Conservation (phyloP, 2,888 invertebrate species). For the Cosmopolites sordidus region DNA sequence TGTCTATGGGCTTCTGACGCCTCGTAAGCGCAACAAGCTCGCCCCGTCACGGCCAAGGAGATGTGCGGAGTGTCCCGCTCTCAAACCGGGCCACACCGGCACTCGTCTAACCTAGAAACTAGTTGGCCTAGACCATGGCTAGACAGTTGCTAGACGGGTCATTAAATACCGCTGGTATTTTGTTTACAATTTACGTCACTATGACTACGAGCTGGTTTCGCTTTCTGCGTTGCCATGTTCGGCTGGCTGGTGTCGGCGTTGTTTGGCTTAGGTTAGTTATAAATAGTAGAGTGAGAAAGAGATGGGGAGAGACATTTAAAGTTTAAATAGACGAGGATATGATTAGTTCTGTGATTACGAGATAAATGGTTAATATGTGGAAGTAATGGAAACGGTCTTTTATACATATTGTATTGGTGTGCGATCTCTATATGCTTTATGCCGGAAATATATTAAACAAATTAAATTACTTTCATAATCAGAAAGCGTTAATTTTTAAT, state of each 20-base stretch:
- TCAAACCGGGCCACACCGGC: neutral
- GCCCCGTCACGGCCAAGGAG: no score
- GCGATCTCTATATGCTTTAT: no score
- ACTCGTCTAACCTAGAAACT: constrained; percentile 33
- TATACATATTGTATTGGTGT: no score
- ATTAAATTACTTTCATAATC: no score
- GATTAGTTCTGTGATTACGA: neutral
- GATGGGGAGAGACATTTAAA: constrained; percentile 3
- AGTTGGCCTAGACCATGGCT: constrained; percentile 31
- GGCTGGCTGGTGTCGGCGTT: neutral
- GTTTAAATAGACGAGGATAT: constrained; percentile 6
- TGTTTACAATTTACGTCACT: constrained; percentile 28
- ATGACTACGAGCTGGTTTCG: constrained; percentile 19
- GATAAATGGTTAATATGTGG: neutral
- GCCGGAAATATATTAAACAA: no score
- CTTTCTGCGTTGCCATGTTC: constrained; percentile 17
- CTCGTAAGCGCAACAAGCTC: neutral
- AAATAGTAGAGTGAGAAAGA: constrained; percentile 3
- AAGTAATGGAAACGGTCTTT: neutral
- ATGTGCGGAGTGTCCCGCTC: no score
- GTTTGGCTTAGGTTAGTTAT: constrained; percentile 10
- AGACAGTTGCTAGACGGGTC: constrained; percentile 26
- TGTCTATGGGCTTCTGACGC: constrained; percentile 6
- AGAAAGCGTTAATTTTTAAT: no score
- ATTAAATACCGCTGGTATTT: constrained; percentile 26